Percentiles rank a stretch among this genome's conserved stretches.
phyloP scores from a whole-genome alignment of 2,888 invertebrate genomes.

The Himalopsyche anomala region DNA sequence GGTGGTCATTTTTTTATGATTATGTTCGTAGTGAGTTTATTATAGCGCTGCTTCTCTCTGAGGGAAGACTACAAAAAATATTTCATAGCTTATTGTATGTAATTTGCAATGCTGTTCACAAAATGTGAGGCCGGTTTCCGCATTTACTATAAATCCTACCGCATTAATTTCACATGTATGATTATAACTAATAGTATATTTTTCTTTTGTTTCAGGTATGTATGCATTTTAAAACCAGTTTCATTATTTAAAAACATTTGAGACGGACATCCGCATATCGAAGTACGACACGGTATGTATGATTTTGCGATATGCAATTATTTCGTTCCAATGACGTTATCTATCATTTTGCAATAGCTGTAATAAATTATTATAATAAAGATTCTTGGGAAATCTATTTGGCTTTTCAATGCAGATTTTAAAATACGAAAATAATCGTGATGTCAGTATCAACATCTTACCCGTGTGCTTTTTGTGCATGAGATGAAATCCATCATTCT shows the following conservation, averaged over 20 bases:
- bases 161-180: no score
- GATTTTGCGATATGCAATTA: background rate
- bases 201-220: background rate
- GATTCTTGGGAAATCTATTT: no score
- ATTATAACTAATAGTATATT: no score
- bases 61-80: no score
- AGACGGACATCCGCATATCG: no score
- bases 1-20: background rate
- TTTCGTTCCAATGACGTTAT: no score
- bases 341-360: no score
- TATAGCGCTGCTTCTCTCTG: background rate
- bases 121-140: no score
- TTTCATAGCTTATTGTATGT: no score
- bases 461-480: background rate
- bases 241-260: background rate
- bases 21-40: slow-evolving; percentile 4
- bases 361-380: no score
- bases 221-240: background rate
- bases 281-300: background rate
- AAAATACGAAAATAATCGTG: background rate
- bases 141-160: no score
- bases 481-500: slow-evolving; percentile 13
- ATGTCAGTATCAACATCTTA: background rate
- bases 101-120: no score
- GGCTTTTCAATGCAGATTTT: background rate